Evolutionary conservation across 92 coral and sea anemone species (phyloP), one percentile per base, ranked within the genome.

Genomic region (Meandrina meandrites): DNA sequence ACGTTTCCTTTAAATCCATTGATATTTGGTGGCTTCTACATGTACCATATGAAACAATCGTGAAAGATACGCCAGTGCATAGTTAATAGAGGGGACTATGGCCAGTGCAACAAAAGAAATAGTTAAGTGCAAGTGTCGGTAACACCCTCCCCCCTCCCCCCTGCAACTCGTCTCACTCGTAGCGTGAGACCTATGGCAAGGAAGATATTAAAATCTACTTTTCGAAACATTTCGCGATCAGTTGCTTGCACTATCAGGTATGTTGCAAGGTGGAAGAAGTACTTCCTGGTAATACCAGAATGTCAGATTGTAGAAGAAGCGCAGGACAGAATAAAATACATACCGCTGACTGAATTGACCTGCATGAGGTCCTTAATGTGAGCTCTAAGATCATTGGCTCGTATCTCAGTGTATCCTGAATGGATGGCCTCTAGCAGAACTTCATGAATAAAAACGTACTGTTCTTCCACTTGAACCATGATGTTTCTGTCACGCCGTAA

Each of bases 381-480:
- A 30, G 73, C 70, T 75, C 95, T 82, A 53, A 96, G 91, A 31
- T 94, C 96, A 51, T 87, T 91, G 10, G 94, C 98, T 57, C 89
- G 94, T 58, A 96, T 82, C 78, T 96, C 98, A 9, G 98, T 96
- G 84, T 96, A 88, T 8, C 98, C 98, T 71, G 96, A 88, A 14
- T 90, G 93, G 56, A 96, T 94, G 40, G 98, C 98, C 58, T 96
- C 98, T n/a, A 91, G 87, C 28, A 96, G 80, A 22, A 92, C 98
- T 71, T 92, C 93, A 73, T 96, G 98, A 56, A 96, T 94, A 45
- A 96, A 90, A 53, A 96, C 84, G 71, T 94, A 96, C 84, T 96
- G 98, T 17, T 96, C 98, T 83, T 96, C 98, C 56, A 93, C 95
- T 75, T 96, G 98, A 0, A 96, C 98, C 98, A 96, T 96, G 62